Base-by-base conservation (phyloP, 2,797 vertebrate species). In the Halcyon leucocephala region DNA sequence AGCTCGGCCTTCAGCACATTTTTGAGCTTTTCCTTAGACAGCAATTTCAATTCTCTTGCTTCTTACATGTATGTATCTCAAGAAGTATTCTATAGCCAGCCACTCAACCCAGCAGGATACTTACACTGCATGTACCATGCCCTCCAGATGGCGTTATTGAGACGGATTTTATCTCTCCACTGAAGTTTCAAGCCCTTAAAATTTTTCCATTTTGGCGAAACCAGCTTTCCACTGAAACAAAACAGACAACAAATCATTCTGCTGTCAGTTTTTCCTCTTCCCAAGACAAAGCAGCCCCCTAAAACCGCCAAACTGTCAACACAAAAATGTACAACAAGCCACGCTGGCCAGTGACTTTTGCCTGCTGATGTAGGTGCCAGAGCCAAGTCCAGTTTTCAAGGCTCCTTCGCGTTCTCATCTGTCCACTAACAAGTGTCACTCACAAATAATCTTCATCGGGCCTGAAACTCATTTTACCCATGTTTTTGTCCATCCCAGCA, bases 61-160 rank as follows among this genome's bases (percentile, higher is more conserved):
- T 66, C 46, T 39, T 61, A 24, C 24, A 33, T 9, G 2, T 8
- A 4, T 1, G 2, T 28, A 8, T 44, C 14, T 41, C 0, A 0
- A 33, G 12, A 57, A 67, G n/a, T 11, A 44, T 13, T 70, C 48
- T 8, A 5, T 1, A 62, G 52, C 65, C 52, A 76, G 48, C 1
- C 4, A 39, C 15, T 5, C 12, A 35, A 35, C 7, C 2, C 1
- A 2, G 46, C 10, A 1, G 2, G 15, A 29, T 58, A 97, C 99
- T 99, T 98, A 99, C 99, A 99, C 90, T 99, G 99, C 97, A 99
- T 99, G 90, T 99, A 99, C 99, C 99, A 99, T 17, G 99, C 99
- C 97, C 99, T 99, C 99, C 99, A 99, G 98, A 99, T 99, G 95
- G 99, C 99, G 22, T 99, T 99, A 97, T 99, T 99, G 93, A 99